Percentiles rank a stretch among this genome's conserved stretches.
phyloP scores from a whole-genome alignment of 2,888 invertebrate species.

The Globia sparganii region DNA sequence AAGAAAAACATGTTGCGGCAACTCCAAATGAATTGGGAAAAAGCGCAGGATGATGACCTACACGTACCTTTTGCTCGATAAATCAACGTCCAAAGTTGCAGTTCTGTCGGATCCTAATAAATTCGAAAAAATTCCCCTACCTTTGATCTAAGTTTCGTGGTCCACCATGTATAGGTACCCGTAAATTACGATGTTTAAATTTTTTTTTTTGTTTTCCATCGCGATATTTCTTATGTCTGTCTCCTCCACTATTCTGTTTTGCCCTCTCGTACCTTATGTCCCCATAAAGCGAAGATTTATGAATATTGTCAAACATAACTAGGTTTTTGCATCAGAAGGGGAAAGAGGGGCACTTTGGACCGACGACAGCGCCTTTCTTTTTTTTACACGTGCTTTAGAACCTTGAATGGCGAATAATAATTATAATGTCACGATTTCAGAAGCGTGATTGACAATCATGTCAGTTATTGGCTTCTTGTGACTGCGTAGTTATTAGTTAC shows the following conservation, averaged over 20 bases:
- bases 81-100: not conserved
- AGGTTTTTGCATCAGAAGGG: conserved; percentile 33
- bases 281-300: conserved; percentile 48
- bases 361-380: conserved; percentile 32
- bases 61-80: not conserved
- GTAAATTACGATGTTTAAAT: conserved; percentile 22
- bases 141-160: conserved; percentile 11
- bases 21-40: not conserved
- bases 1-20: not conserved
- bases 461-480: conserved; percentile 32
- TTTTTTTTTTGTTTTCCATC: conserved; percentile 22
- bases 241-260: conserved; percentile 30
- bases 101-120: conserved; percentile 10
- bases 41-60: not conserved
- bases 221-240: not conserved
- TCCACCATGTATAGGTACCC: not conserved
- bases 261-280: conserved; percentile 34
- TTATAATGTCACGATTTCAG: conserved; percentile 46
- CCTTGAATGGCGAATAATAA: conserved; percentile 48
- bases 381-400: conserved; percentile 40
- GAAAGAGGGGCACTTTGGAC: conserved; percentile 18
- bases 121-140: conserved; percentile 7
- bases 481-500: conserved; percentile 11
- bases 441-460: conserved; percentile 47
- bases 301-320: conserved; percentile 41